Evolutionary conservation across 1,140 invertebrate species (phyloP).

Genomic region (Oppia nitens): DNA sequence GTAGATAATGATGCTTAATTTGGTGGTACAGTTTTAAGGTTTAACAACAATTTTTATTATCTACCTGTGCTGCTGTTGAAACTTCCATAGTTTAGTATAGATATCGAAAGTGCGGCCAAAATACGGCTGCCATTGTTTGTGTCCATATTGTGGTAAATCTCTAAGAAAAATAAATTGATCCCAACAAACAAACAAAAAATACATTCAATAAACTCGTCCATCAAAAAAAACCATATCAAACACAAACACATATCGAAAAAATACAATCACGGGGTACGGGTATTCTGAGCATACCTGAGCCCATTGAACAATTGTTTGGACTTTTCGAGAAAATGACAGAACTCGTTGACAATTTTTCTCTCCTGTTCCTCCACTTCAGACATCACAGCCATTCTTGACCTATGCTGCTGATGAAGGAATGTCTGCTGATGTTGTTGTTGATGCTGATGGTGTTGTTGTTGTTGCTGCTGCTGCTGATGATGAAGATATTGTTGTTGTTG

Average conservation of each 20-base stretch:
- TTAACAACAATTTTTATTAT: constrained; percentile 14
- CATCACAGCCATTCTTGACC: constrained; percentile 24
- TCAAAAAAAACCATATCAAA: too few relatives aligned
- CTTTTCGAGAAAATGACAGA: constrained; percentile 89
- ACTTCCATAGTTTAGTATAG: constrained; percentile 96
- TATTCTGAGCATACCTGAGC: constrained; percentile 45
- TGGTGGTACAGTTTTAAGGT: too few relatives aligned
- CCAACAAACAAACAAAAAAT: constrained; percentile 4
- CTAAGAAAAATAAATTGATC: constrained; percentile 32
- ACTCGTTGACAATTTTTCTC: constrained; percentile 84
- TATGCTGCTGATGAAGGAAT: neutral
- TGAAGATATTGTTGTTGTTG: neutral
- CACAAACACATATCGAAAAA: too few relatives aligned
- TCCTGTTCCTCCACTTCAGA: constrained; percentile 42
- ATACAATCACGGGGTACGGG: too few relatives aligned
- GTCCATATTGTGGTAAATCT: constrained; percentile 88
- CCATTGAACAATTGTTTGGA: constrained; percentile 95
- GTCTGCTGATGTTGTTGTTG: neutral
- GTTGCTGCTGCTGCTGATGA: neutral
- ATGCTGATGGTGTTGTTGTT: neutral
- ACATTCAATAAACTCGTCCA: too few relatives aligned
- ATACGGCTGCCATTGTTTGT: constrained; percentile 95
- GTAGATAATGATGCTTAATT: too few relatives aligned
- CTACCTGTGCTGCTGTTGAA: constrained; percentile 86
- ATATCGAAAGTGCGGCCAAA: constrained; percentile 95